Percentiles rank a stretch among this genome's conserved stretches.
phyloP scores from a whole-genome alignment of 2,888 invertebrate genomes.

The Tuta absoluta region DNA sequence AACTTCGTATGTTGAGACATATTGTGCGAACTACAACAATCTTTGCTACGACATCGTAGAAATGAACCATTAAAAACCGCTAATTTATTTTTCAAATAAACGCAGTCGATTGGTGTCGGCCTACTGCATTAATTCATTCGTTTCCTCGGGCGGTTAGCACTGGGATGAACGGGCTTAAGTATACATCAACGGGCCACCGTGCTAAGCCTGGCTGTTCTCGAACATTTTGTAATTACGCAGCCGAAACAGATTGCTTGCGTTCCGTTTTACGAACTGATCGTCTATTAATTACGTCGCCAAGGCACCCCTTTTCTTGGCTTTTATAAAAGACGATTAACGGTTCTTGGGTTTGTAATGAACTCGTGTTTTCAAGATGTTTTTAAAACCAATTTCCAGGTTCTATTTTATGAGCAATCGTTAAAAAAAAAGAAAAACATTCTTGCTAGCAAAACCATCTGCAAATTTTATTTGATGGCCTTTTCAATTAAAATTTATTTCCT shows the following conservation, averaged over 20 bases:
- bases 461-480: no score
- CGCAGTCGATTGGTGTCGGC: conserved; percentile 45
- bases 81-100: conserved; percentile 60
- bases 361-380: not conserved
- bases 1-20: no score
- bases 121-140: conserved; percentile 63
- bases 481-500: no score
- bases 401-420: not conserved
- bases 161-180: conserved; percentile 55
- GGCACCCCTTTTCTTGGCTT: conserved; percentile 8
- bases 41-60: no score
- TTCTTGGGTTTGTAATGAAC: not conserved
- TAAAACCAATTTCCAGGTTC: not conserved
- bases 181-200: conserved; percentile 53
- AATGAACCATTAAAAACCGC: no score
- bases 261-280: conserved; percentile 20
- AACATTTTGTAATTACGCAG: conserved; percentile 67
- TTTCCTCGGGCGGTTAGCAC: conserved; percentile 55
- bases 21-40: no score
- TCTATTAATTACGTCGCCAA: conserved; percentile 10
- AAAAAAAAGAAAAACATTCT: not conserved
- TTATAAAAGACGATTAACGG: conserved; percentile 2
- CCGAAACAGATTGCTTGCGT: conserved; percentile 60
- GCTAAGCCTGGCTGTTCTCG: conserved; percentile 59
- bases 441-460: no score